Percentiles rank a stretch among this genome's conserved stretches.
These are phyloP conservation scores for Luperina testacea DNA, from an alignment of 2,888 invertebrate species.

Conservation along the genomic window DNA sequence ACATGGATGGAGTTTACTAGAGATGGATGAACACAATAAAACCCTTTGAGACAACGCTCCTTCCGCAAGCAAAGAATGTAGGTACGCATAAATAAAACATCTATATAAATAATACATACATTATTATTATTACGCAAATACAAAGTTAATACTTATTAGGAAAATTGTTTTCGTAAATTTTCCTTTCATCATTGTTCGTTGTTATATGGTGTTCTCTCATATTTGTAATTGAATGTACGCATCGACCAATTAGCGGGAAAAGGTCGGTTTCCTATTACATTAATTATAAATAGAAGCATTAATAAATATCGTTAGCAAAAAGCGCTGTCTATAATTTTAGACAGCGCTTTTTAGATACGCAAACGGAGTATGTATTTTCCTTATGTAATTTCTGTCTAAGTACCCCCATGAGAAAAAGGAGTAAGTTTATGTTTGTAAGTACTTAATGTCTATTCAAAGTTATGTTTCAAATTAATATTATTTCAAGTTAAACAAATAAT, in stretches of 20 bases:
- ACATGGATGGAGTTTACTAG: not conserved
- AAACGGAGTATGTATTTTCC: not conserved
- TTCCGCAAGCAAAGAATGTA: not conserved
- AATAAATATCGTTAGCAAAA: not conserved
- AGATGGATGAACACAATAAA: conserved; percentile 3
- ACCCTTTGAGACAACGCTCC: not conserved
- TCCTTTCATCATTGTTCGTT: not conserved
- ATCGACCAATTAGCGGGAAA: not conserved
- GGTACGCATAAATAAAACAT: not conserved
- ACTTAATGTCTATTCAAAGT: too few relatives aligned
- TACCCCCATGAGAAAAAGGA: not conserved
- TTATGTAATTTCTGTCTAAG: not conserved
- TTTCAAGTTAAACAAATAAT: too few relatives aligned
- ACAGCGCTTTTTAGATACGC: not conserved
- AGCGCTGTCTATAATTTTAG: not conserved
- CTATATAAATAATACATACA: not conserved
- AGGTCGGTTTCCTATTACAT: conserved; percentile 2
- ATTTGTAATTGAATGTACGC: not conserved
- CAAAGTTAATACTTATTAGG: not conserved
- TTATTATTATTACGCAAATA: not conserved
- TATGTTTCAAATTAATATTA: too few relatives aligned
- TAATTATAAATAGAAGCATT: not conserved
- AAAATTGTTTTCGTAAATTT: not conserved
- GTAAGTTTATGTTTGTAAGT: not conserved
- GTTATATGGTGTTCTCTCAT: not conserved